Evolutionary conservation across 2,888 invertebrate genomes (phyloP), one percentile per base, ranked within the genome.

Genomic region (Nemoura dubitans): DNA sequence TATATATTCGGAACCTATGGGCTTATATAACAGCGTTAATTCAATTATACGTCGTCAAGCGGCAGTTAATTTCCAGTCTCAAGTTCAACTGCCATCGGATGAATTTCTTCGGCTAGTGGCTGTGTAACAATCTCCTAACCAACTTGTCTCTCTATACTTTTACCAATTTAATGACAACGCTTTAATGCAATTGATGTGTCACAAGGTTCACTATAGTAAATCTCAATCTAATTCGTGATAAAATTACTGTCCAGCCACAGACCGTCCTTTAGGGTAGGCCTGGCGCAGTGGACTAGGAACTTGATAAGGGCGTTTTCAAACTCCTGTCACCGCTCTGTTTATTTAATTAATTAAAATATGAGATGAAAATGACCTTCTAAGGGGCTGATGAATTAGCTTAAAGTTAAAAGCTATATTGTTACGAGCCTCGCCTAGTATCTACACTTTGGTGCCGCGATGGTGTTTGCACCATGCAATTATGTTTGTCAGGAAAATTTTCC

Each of bases 261-360:
- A 59, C 59, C 59, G 59, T 59, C 21, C 59, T 21, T 59, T 14
- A 59, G 59, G 59, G 21, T 1, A 59, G 16, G 16, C 21, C 6
- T 14, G 10, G 21, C 16, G 2, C 3, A 7, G 36, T 10, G 3
- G 59, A 59, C 59, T 59, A 7, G 81, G 14, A 28, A 81, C n/a
- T 21, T 28, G 84, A 84, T 59, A 59, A 84, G 84, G 84, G 84
- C 84, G 84, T 84, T 76, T 84, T 84, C 84, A 27, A 27, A 84
- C 29, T 84, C 83, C 83, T 83, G 83, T 83, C 83, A 83, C 83
- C 43, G 59, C 84, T 59, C 59, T 84, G 84, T 84, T 84, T 84
- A 76, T 84, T 84, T 84, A 84, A 84, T 84, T 84, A 84, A 84
- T 84, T 84, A 84, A 84, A 84, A 84, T 84, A 29, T 84, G 30